Base-by-base conservation (phyloP, 2,888 invertebrate species). In the Hirtodrosophila confusa region DNA sequence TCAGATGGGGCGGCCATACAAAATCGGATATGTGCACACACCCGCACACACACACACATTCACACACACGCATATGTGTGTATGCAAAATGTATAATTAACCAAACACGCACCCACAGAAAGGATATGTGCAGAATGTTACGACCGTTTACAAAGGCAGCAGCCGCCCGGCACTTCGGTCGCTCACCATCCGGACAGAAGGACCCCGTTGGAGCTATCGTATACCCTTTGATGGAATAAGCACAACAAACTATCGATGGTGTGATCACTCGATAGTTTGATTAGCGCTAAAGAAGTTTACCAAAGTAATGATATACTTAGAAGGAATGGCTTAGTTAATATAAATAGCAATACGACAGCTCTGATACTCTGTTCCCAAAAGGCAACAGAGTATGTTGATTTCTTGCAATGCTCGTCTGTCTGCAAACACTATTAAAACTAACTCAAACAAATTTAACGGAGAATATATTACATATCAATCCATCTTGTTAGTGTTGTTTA, bases 71-170 rank as follows among this genome's bases (percentile, higher is more conserved):
- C 24, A 36, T 41, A 23, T 67, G 31, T 33, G 37, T 40, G 54
- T 47, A 75, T 80, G 80, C 66, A 71, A 86, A 86, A 86, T 86
- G 86, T 80, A 80, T 80, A 80, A 80, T 80, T 80, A 80, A 83
- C 86, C 86, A 83, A 62, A 83, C 74, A 80, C 64, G 48, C 35
- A 69, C 44, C 53, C 68, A 47, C 50, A 61, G 49, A 31, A 58
- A 45, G 68, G 54, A 61, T 69, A 66, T 76, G 77, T 67, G 84
- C 75, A 74, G 70, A 83, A 77, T 80, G 87, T 75, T 75, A 84
- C 80, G 84, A 75, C 66, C 84, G 77, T 69, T 80, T 84, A 86
- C 86, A 83, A 69, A 76, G 80, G 27, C 77, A 79, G 27, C 27
- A 17, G 73, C 51, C 63, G 63, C 9, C 10, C 48, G 78, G 64